Evolutionary conservation across 2,113 vertebrate species (phyloP), one percentile per base, ranked within the genome.

Genomic region (Astur gentilis): DNA sequence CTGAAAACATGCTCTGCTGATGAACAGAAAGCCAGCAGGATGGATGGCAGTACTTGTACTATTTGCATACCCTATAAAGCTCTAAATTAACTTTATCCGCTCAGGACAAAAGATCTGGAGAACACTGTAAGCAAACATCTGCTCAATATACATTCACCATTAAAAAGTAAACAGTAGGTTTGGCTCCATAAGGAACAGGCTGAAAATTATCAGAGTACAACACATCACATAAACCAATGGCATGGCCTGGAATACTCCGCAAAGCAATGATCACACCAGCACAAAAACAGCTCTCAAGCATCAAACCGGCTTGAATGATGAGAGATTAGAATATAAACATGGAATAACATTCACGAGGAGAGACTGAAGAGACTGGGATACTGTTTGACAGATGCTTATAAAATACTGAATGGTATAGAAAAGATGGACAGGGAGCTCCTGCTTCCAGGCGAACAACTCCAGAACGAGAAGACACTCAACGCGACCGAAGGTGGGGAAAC

Each of bases 111-210:
- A 89, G 94, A 97, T 93, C 64, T 92, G 96, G 86, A 95, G 93
- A 95, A 79, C 69, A 95, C 93, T 95, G 94, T 95, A 95, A 97
- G 73, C 91, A 95, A 97, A 95, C 95, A 96, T 96, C 96, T 97
- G 96, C 83, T 97, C 90, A 89, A 76, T 96, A 95, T 94, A 97
- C 93, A 80, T 87, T 91, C 73, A 71, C 57, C 47, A 66, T 94
- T 95, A 96, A 92, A 94, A 95, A 96, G 86, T 81, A 92, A 97
- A 96, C 91, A 89, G 89, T 79, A 79, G 61, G 89, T 89, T 55
- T 93, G 84, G 89, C 91, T 97, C 91, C 89, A 69, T 91, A 85
- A 97, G 82, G 94, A 97, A 95, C 93, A 95, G 95, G 95, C 83
- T 97, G 96, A 77, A 83, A 95, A 96, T 91, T 82, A 97, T 94